A percentile compares a stretch with the other conserved stretches of the same genome.
phyloP scores from a whole-genome alignment of 2,888 invertebrate genomes.

The Furcula furcula region DNA sequence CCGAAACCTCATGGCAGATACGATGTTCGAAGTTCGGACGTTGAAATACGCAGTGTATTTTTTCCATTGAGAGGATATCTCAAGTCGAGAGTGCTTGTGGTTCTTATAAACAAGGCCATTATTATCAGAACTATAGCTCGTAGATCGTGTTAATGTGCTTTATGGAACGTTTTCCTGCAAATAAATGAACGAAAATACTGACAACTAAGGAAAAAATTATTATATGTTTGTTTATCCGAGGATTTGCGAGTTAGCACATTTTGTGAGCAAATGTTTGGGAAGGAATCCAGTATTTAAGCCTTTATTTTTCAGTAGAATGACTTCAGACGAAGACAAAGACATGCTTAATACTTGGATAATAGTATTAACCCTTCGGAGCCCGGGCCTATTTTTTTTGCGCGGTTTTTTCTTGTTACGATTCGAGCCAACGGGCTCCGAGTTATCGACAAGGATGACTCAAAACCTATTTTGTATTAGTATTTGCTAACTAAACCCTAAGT shows the following conservation, averaged over 20 bases:
- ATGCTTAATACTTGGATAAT: too few relatives aligned
- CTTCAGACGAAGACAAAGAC: constrained; percentile 3
- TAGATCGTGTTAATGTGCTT: constrained; percentile 64
- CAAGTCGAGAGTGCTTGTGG: constrained; percentile 44
- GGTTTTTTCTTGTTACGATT: too few relatives aligned
- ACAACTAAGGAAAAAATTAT: constrained; percentile 7
- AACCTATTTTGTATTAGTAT: too few relatives aligned
- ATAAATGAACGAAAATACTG: constrained; percentile 36
- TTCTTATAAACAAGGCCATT: constrained; percentile 70
- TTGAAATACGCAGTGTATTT: constrained; percentile 35
- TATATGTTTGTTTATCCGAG: constrained; percentile 1
- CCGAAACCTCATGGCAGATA: constrained; percentile 4
- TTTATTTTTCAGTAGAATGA: constrained; percentile 6
- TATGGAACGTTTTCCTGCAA: constrained; percentile 44
- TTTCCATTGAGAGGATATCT: constrained; percentile 34
- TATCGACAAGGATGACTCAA: too few relatives aligned
- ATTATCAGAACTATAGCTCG: constrained; percentile 67
- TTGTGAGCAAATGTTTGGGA: constrained; percentile 8
- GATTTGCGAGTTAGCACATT: not conserved
- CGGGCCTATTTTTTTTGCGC: too few relatives aligned
- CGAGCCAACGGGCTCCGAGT: too few relatives aligned
- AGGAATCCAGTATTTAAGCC: constrained; percentile 7
- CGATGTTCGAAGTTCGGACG: constrained; percentile 30
- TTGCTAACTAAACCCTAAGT: too few relatives aligned
- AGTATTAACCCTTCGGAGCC: too few relatives aligned